Percentiles rank a stretch among this genome's conserved stretches.
Evolutionary conservation across 1,140 invertebrate genomes (phyloP).

Genomic region (Hyphantria cunea): DNA sequence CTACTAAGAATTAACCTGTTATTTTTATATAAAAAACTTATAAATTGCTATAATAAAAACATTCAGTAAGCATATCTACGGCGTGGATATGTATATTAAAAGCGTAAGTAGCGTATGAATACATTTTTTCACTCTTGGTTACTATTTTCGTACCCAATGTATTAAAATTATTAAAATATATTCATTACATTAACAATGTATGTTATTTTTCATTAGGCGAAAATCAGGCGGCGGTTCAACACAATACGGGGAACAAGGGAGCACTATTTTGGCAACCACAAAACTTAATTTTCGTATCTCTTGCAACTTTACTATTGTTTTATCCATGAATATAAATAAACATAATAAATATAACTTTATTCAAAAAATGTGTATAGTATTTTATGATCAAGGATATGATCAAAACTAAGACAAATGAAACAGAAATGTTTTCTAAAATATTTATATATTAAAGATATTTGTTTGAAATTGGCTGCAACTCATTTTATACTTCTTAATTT

Average conservation of each 20-base stretch:
- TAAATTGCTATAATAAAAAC: too few species aligned
- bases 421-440: background rate
- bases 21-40: too few species aligned
- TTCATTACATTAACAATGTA: conserved; percentile 24
- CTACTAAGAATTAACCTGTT: too few species aligned
- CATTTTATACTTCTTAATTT: background rate
- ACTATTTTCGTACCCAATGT: too few species aligned
- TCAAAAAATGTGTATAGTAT: too few species aligned
- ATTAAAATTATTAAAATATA: too few species aligned
- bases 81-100: too few species aligned
- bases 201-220: conserved; percentile 56
- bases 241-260: conserved; percentile 73
- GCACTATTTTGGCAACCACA: conserved; percentile 60
- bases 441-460: background rate
- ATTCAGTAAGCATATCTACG: too few species aligned
- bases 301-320: conserved; percentile 47
- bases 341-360: background rate
- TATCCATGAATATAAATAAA: conserved; percentile 41
- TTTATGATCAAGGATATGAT: background rate
- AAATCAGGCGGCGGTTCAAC: conserved; percentile 76
- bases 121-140: too few species aligned
- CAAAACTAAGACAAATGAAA: background rate
- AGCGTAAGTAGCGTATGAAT: too few species aligned
- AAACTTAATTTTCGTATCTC: conserved; percentile 46
- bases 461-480: background rate